Percentiles rank a stretch among this genome's conserved stretches.
phyloP scores from a whole-genome alignment of 2,888 invertebrate species.

The Pollenia labialis region DNA sequence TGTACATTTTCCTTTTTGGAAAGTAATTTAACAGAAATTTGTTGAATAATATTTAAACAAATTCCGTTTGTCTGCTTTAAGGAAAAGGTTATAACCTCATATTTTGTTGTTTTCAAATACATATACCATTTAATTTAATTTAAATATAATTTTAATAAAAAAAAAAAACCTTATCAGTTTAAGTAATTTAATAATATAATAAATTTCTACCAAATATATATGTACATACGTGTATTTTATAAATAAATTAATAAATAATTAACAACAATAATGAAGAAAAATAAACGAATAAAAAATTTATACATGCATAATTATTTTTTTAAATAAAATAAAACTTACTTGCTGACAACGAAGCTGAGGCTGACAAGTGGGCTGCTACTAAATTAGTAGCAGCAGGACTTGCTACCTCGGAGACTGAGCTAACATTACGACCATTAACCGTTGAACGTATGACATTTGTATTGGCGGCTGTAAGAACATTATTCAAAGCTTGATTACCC shows the following conservation, averaged over 20 bases:
- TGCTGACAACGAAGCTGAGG: constrained; percentile 89
- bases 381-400: constrained; percentile 75
- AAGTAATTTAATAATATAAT: constrained; percentile 38
- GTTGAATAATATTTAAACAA: not conserved
- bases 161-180: constrained; percentile 65
- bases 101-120: not conserved
- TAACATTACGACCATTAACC: constrained; percentile 77
- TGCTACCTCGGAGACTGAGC: constrained; percentile 76
- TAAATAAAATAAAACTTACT: constrained; percentile 85
- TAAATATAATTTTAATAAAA: constrained; percentile 9
- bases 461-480: constrained; percentile 74
- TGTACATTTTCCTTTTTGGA: not conserved
- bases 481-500: constrained; percentile 75
- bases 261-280: constrained; percentile 25
- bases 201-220: constrained; percentile 17
- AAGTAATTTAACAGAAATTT: not conserved
- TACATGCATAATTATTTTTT: not conserved
- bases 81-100: constrained; percentile 53
- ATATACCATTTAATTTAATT: constrained; percentile 1
- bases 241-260: constrained; percentile 21
- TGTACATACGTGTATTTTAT: constrained; percentile 36
- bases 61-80: constrained; percentile 30
- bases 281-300: not conserved
- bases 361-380: constrained; percentile 85
- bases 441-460: constrained; percentile 80